These are phyloP conservation scores for Drosophila fuyamai DNA, from an alignment of 1,140 invertebrate genomes.

Conservation along the genomic window DNA sequence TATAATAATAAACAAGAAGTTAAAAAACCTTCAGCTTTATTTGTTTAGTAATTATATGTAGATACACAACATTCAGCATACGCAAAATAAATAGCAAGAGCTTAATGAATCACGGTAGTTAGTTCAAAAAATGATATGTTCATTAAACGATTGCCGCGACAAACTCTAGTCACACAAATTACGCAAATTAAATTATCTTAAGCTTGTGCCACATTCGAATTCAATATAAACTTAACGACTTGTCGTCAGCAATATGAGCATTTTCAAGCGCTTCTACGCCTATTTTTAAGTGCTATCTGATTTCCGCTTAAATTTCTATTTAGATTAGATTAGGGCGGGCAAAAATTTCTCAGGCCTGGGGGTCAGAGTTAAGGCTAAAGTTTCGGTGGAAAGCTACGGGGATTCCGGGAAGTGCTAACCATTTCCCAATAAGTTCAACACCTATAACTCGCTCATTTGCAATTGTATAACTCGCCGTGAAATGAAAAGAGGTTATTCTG, in stretches of 20 bases:
- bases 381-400: constrained; percentile 4
- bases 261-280: neutral
- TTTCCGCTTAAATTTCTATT: constrained; percentile 40
- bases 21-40: no score
- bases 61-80: no score
- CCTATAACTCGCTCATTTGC: constrained; percentile 3
- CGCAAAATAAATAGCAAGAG: no score
- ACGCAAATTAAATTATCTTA: neutral
- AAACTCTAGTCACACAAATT: no score
- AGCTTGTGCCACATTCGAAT: neutral
- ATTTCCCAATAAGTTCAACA: constrained; percentile 24
- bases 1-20: no score
- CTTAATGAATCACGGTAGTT: no score
- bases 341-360: constrained; percentile 1
- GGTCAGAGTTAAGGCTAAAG: constrained; percentile 3
- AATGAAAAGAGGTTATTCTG: constrained; percentile 22
- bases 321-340: constrained; percentile 23
- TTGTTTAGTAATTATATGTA: no score
- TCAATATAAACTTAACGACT: neutral
- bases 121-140: no score
- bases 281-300: constrained; percentile 18
- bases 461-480: constrained; percentile 22
- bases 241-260: neutral
- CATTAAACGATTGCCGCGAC: no score
- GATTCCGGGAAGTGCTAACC: constrained; percentile 4